Conservation (phyloP, 2,113 vertebrate genomes). For the Mesitornis unicolor region DNA sequence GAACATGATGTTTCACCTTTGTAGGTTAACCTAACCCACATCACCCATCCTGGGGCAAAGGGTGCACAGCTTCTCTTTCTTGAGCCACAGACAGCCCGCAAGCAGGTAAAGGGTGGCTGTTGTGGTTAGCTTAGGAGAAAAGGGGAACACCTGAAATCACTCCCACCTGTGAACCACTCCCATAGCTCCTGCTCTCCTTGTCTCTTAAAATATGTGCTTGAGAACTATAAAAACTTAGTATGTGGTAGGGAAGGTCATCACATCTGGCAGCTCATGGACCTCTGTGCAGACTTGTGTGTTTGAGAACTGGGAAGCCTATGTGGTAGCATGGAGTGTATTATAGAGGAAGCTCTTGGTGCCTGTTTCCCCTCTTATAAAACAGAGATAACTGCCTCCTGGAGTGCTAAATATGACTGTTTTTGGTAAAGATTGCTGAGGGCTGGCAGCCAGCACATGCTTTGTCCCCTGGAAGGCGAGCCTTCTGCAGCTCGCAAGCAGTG, state of each 20-base stretch:
- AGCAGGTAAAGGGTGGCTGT: not conserved
- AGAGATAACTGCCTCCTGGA: not conserved
- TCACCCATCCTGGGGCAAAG: not conserved
- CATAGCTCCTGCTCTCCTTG: not conserved
- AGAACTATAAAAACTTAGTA: not conserved
- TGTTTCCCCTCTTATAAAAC: not conserved
- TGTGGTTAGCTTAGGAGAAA: not conserved
- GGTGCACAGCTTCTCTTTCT: not conserved
- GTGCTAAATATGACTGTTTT: not conserved
- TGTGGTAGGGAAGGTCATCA: not conserved
- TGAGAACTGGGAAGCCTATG: not conserved
- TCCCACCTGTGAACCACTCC: not conserved
- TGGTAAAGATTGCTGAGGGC: not conserved
- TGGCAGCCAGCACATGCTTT: not conserved
- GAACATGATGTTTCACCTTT: not conserved
- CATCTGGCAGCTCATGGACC: not conserved
- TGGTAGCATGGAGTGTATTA: not conserved
- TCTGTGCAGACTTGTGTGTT: not conserved
- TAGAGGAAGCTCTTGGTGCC: not conserved
- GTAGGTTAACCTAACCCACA: not conserved
- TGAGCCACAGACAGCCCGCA: not conserved
- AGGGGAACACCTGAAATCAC: not conserved
- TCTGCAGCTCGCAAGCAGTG: rapidly evolving
- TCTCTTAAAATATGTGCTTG: not conserved
- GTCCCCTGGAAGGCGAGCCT: not conserved